These are phyloP conservation scores for Lasioglossum albipes DNA, from an alignment of 1,140 invertebrate genomes.

Conservation along the genomic window DNA sequence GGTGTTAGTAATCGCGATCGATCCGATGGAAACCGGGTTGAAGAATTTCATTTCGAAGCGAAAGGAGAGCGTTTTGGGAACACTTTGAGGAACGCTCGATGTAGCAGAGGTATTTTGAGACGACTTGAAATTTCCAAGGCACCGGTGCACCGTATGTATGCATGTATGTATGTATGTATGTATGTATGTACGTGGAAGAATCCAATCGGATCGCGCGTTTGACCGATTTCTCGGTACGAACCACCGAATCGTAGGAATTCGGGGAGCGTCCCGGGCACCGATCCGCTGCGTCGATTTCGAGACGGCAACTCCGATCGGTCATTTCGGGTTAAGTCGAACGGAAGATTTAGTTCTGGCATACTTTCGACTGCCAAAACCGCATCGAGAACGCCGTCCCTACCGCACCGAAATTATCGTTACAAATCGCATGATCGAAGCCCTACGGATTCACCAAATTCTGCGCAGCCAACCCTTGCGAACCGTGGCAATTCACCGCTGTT, in stretches of 20 bases:
- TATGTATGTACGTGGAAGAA: slow-evolving; percentile 45
- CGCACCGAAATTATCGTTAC: slow-evolving; percentile 72
- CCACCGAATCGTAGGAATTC: slow-evolving; percentile 57
- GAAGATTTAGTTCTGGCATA: slow-evolving; percentile 61
- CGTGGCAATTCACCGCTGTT: no score
- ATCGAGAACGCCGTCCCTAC: slow-evolving; percentile 2
- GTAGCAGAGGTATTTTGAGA: neutral
- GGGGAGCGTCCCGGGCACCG: slow-evolving; percentile 22
- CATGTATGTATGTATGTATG: neutral
- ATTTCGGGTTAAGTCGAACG: slow-evolving; percentile 49
- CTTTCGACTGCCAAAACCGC: slow-evolving; percentile 56
- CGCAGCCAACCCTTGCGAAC: no score
- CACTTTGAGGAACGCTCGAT: neutral
- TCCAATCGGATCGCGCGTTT: slow-evolving; percentile 38
- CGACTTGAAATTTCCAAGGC: slow-evolving; percentile 27
- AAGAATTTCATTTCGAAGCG: no score
- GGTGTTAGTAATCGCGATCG: no score
- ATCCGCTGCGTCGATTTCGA: slow-evolving; percentile 24
- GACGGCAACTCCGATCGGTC: slow-evolving; percentile 9
- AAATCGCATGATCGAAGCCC: slow-evolving; percentile 52
- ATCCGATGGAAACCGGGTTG: neutral
- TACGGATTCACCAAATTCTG: neutral
- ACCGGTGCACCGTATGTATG: slow-evolving; percentile 26
- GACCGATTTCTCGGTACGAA: slow-evolving; percentile 56
- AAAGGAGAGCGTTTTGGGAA: neutral